These are phyloP conservation scores for Camelus bactrianus DNA, from an alignment of 2,113 vertebrate species.

Conservation along the genomic window DNA sequence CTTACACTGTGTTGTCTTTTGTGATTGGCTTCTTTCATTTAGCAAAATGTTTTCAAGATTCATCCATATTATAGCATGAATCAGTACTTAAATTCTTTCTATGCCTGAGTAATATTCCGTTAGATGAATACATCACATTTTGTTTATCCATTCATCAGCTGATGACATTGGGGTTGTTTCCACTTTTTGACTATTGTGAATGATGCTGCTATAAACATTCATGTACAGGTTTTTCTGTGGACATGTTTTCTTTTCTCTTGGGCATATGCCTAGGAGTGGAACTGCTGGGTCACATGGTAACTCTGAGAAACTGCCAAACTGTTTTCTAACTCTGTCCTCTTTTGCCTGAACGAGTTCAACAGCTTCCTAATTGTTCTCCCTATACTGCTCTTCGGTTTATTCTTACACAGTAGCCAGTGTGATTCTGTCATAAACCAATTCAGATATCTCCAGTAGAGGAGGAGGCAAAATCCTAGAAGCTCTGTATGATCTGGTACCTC, in stretches of 20 bases:
- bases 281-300: background rate
- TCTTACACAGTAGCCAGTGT: background rate
- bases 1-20: background rate
- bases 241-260: background rate
- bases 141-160: background rate
- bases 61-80: background rate
- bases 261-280: background rate
- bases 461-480: background rate
- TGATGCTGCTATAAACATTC: background rate
- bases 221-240: background rate
- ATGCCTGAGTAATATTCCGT: background rate
- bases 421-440: background rate
- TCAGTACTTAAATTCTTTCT: background rate
- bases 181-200: background rate
- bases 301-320: background rate
- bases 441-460: background rate
- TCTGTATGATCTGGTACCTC: background rate
- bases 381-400: background rate
- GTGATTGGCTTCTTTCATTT: background rate
- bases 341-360: slow-evolving; percentile 23
- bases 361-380: background rate
- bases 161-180: background rate
- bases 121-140: background rate
- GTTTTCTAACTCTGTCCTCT: background rate
- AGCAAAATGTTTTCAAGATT: slow-evolving; percentile 23